phyloP scores from a whole-genome alignment of 2,113 vertebrate genomes.

The Spilogale gracilis region DNA sequence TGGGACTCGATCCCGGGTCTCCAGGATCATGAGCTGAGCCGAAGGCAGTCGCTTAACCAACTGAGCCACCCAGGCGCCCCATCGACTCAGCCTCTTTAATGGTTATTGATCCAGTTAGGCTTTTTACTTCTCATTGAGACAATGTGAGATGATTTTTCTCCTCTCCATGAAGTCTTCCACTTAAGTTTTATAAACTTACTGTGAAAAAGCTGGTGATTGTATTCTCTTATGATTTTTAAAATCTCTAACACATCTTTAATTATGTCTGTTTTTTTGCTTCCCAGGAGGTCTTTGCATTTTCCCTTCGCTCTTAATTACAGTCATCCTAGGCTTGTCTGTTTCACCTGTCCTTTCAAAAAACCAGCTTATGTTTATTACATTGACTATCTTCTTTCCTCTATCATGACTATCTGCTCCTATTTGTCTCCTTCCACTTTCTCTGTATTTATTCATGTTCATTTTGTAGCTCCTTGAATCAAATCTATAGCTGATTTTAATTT shows the following conservation, averaged over 20 bases:
- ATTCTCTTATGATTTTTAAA: neutral
- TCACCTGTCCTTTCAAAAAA: neutral
- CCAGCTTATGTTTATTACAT: neutral
- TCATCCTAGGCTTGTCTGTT: neutral
- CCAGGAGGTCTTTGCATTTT: neutral
- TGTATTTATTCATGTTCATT: neutral
- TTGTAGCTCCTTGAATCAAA: neutral
- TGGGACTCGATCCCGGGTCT: too few species aligned
- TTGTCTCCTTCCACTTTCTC: neutral
- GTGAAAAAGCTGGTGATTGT: neutral
- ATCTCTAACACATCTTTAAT: neutral
- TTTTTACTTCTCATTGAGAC: neutral
- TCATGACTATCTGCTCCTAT: neutral
- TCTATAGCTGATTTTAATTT: conserved; percentile 14
- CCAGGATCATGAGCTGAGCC: too few species aligned
- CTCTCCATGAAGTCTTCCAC: neutral
- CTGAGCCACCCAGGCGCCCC: too few species aligned
- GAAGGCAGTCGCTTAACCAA: too few species aligned
- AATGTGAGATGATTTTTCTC: conserved; percentile 4
- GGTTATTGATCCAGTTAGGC: neutral
- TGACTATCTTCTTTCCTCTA: neutral
- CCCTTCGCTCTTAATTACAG: neutral
- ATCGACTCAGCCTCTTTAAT: neutral
- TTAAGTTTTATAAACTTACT: neutral
- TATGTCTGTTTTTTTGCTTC: neutral